These are phyloP conservation scores for Leucozona laternaria DNA, from an alignment of 2,888 invertebrate genomes.

Conservation along the genomic window DNA sequence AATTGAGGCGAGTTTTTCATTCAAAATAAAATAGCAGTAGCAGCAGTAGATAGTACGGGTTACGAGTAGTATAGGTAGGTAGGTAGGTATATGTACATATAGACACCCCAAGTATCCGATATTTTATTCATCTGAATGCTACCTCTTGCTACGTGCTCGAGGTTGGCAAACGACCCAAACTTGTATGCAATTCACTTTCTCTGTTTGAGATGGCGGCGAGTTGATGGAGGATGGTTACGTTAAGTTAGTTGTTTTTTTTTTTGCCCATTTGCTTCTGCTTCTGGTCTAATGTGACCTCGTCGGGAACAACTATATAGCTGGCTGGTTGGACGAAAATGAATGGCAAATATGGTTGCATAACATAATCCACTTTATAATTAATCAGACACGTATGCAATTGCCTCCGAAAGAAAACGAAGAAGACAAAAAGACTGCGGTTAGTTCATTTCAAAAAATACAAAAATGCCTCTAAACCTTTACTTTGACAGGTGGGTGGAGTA, in stretches of 20 bases:
- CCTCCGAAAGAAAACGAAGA: slow-evolving; percentile 44
- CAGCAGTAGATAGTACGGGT: background rate
- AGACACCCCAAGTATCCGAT: slow-evolving; percentile 71
- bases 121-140: slow-evolving; percentile 73
- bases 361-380: slow-evolving; percentile 82
- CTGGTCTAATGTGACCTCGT: slow-evolving; percentile 72
- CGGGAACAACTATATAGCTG: slow-evolving; percentile 39
- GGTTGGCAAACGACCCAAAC: slow-evolving; percentile 74
- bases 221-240: slow-evolving; percentile 51
- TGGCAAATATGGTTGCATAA: slow-evolving; percentile 75
- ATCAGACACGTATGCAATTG: slow-evolving; percentile 82
- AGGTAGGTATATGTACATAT: background rate
- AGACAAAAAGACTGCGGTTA: background rate
- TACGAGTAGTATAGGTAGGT: too few species aligned
- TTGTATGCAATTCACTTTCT: slow-evolving; percentile 75
- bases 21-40: slow-evolving; percentile 63
- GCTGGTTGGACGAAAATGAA: slow-evolving; percentile 65
- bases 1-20: slow-evolving; percentile 72
- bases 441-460: slow-evolving; percentile 1
- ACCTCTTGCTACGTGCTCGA: slow-evolving; percentile 72
- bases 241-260: slow-evolving; percentile 28
- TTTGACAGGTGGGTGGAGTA: slow-evolving; percentile 45
- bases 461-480: slow-evolving; percentile 26
- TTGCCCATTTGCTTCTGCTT: slow-evolving; percentile 29
- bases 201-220: slow-evolving; percentile 42